These are phyloP conservation scores for Polydrusus cervinus DNA, from an alignment of 2,888 invertebrate genomes.

Conservation along the genomic window DNA sequence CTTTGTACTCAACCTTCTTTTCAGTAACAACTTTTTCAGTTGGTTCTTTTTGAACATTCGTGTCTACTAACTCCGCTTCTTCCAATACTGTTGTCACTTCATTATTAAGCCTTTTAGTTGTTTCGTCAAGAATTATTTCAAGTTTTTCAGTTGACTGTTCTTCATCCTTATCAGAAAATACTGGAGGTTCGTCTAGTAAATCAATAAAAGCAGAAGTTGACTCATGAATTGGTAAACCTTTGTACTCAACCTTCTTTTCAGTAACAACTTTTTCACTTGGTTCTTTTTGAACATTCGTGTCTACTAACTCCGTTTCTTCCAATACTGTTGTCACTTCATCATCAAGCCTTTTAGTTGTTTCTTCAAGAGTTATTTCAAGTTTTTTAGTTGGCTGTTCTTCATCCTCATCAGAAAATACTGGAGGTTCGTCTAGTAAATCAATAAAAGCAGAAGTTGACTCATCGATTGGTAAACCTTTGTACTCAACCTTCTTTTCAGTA, in stretches of 20 bases:
- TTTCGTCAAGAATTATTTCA: conserved; percentile 57
- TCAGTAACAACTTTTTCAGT: background rate
- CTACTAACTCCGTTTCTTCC: background rate
- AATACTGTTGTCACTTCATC: background rate
- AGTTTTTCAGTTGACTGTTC: background rate
- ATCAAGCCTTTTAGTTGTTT: background rate
- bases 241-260: conserved; percentile 14
- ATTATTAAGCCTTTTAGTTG: conserved; percentile 47
- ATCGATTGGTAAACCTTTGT: conserved; percentile 61
- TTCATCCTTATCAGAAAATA: conserved; percentile 59
- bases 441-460: conserved; percentile 58
- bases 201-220: conserved; percentile 66
- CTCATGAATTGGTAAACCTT: conserved; percentile 1
- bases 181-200: conserved; percentile 64
- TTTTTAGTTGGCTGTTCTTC: conserved; percentile 28
- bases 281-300: background rate
- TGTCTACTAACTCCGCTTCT: background rate
- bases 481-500: conserved; percentile 49
- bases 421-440: conserved; percentile 63
- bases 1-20: conserved; percentile 57
- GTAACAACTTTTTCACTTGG: background rate
- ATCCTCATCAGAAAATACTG: conserved; percentile 64
- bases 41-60: background rate
- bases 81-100: conserved; percentile 17
- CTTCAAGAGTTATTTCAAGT: background rate